These are phyloP conservation scores for Tamias sibiricus DNA, from an alignment of 2,113 vertebrate species.

Conservation along the genomic window DNA sequence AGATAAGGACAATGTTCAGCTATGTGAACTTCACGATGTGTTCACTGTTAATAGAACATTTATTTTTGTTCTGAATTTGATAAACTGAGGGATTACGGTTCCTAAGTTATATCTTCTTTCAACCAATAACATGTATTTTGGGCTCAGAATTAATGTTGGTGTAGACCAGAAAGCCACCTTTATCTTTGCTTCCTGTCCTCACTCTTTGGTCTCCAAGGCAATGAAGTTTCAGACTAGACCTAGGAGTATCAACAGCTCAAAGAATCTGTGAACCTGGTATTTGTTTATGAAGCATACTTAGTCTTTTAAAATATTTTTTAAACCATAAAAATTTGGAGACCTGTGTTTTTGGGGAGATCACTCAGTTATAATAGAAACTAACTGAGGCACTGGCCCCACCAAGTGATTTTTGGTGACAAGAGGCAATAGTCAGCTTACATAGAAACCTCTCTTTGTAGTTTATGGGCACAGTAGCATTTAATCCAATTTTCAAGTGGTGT, in stretches of 20 bases:
- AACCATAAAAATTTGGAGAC: background rate
- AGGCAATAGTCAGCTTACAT: background rate
- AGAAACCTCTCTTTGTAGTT: background rate
- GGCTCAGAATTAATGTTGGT: background rate
- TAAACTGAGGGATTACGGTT: background rate
- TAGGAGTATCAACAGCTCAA: background rate
- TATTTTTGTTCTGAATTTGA: background rate
- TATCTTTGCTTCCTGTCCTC: background rate
- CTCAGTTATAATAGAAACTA: background rate
- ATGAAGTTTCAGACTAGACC: background rate
- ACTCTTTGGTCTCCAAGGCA: background rate
- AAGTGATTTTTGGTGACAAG: background rate
- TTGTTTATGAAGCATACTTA: background rate
- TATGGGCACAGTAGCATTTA: background rate
- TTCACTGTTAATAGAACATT: background rate
- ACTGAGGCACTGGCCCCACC: background rate
- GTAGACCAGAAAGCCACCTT: background rate
- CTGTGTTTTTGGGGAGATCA: background rate
- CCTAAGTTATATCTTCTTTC: slow-evolving; percentile 3
- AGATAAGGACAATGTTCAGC: slow-evolving; percentile 51
- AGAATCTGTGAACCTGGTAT: background rate
- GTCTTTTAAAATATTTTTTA: background rate
- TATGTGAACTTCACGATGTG: background rate
- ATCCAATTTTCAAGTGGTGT: slow-evolving; percentile 31
- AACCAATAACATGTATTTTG: background rate